Evolutionary conservation across 2,113 vertebrate genomes (phyloP).

Genomic region (Columbina picui): DNA sequence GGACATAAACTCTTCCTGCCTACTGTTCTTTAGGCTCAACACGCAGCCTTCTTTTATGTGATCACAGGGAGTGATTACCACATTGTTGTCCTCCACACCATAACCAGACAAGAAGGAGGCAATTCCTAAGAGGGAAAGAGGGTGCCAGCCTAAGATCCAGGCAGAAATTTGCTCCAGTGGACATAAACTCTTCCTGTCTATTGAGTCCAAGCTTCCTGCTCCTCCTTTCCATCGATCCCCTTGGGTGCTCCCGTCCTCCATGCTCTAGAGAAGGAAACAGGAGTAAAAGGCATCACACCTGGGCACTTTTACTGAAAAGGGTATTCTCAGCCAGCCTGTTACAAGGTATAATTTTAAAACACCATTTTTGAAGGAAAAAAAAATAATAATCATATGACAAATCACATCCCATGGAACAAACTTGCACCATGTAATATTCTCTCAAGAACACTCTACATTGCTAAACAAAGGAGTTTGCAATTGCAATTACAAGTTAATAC

Average conservation of each 20-base stretch:
- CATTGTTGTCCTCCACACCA: fast-evolving
- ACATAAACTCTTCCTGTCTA: background rate
- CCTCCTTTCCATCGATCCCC: background rate
- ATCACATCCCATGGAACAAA: background rate
- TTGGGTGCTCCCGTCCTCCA: background rate
- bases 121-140: background rate
- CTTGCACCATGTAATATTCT: background rate
- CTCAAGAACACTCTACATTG: background rate
- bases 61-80: background rate
- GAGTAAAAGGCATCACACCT: background rate
- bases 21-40: too few relatives aligned
- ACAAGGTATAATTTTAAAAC: background rate
- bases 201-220: fast-evolving
- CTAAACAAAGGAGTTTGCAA: background rate
- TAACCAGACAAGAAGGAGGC: background rate
- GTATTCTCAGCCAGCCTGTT: background rate
- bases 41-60: background rate
- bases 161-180: background rate
- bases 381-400: background rate
- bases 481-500: background rate
- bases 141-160: background rate
- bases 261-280: background rate
- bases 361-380: background rate
- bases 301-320: background rate
- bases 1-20: background rate